Evolutionary conservation across 1,140 invertebrate genomes (phyloP).

Genomic region (Camponotus floridanus): DNA sequence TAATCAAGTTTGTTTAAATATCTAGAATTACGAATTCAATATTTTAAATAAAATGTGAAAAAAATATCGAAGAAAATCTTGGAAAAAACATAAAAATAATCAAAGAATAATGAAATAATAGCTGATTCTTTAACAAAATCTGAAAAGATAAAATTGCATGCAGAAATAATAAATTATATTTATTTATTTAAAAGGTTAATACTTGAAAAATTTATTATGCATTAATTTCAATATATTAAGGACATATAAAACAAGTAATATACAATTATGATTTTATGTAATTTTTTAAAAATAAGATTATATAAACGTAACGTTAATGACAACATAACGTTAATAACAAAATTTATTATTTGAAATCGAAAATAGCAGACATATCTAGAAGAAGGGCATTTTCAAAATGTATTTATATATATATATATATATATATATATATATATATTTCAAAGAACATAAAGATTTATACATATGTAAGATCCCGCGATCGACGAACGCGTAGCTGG

Average conservation of each 20-base stretch:
- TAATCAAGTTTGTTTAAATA: constrained; percentile 7
- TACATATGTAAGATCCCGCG: background rate
- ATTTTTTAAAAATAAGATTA: background rate
- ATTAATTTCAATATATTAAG: background rate
- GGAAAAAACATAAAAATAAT: too few species aligned
- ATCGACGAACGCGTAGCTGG: background rate
- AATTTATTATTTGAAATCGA: background rate
- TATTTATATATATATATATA: too few species aligned
- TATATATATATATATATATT: too few species aligned
- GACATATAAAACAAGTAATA: background rate
- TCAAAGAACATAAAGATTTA: background rate
- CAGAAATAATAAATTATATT: background rate
- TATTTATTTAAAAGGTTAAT: background rate
- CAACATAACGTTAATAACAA: background rate
- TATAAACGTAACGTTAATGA: background rate
- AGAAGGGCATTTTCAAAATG: background rate
- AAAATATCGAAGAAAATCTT: too few species aligned
- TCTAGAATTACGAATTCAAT: background rate
- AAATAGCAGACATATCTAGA: background rate
- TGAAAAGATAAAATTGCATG: too few species aligned
- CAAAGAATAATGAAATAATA: too few species aligned
- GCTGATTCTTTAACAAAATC: too few species aligned
- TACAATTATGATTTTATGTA: background rate
- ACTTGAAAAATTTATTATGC: background rate
- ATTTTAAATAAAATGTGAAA: background rate